phyloP scores from a whole-genome alignment of 2,888 invertebrate genomes.

The Lasioglossum oenotherae region DNA sequence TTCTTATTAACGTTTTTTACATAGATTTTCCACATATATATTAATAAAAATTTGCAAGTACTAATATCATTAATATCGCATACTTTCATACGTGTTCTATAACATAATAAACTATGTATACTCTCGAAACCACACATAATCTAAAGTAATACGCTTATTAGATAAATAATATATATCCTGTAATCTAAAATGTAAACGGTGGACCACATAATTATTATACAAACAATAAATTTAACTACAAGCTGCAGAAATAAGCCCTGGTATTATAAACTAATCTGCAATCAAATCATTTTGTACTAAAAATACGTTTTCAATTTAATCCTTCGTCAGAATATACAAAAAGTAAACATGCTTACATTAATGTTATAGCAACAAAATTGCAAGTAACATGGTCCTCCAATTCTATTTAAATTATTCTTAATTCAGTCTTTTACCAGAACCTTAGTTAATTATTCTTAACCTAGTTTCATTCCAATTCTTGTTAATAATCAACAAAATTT shows the following conservation, averaged over 20 bases:
- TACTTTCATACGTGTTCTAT: neutral
- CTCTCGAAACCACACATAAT: neutral
- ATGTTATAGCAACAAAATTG: too few species aligned
- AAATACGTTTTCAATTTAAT: neutral
- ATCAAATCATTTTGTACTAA: neutral
- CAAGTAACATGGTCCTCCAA: too few species aligned
- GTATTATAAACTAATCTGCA: neutral
- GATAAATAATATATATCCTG: neutral
- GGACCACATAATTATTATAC: conserved; percentile 1
- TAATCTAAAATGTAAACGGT: neutral
- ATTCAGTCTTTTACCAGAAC: too few species aligned
- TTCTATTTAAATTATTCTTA: too few species aligned
- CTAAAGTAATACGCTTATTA: neutral
- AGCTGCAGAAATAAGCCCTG: neutral
- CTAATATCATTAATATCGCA: neutral
- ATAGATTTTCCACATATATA: neutral
- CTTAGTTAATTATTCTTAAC: too few species aligned
- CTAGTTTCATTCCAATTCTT: neutral
- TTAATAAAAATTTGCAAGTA: neutral
- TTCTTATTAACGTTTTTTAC: neutral
- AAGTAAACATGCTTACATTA: too few species aligned
- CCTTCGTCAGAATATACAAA: too few species aligned
- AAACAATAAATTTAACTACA: neutral
- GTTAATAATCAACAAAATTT: neutral
- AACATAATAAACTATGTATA: neutral